phyloP scores from a whole-genome alignment of 2,888 invertebrate species.

The Eristalis arbustorum region DNA sequence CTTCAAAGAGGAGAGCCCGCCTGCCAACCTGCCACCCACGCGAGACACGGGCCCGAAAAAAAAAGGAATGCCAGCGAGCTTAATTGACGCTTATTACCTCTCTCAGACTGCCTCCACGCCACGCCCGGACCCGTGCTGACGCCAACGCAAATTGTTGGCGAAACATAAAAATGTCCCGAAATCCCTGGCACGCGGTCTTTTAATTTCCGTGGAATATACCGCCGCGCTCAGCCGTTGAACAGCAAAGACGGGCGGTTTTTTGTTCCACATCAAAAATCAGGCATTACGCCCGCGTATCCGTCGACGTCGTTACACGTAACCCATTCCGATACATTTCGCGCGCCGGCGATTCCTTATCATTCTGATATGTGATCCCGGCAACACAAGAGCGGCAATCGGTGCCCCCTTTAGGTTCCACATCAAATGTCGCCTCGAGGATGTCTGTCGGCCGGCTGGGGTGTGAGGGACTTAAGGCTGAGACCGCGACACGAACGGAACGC shows the following conservation, averaged over 20 bases:
- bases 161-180: not conserved
- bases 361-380: conserved; percentile 39
- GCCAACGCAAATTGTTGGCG: not conserved
- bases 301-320: conserved; percentile 52
- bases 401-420: conserved; percentile 54
- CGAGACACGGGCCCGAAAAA: not conserved
- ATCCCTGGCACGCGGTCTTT: conserved; percentile 25
- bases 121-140: not conserved
- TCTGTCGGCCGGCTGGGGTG: not conserved
- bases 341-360: conserved; percentile 47
- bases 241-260: not conserved
- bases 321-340: conserved; percentile 64
- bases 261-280: conserved; percentile 55
- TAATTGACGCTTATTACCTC: conserved; percentile 67
- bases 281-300: conserved; percentile 53
- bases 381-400: not conserved
- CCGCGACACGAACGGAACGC: conserved; percentile 19
- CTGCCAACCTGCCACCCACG: not conserved
- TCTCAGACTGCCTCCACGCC: not conserved
- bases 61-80: conserved; percentile 33
- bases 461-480: conserved; percentile 13
- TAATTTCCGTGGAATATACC: conserved; percentile 61
- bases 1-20: not conserved
- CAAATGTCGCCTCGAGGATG: conserved; percentile 57
- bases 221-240: conserved; percentile 14